phyloP scores from a whole-genome alignment of 2,888 invertebrate species.

The Dryocosmus kuriphilus region DNA sequence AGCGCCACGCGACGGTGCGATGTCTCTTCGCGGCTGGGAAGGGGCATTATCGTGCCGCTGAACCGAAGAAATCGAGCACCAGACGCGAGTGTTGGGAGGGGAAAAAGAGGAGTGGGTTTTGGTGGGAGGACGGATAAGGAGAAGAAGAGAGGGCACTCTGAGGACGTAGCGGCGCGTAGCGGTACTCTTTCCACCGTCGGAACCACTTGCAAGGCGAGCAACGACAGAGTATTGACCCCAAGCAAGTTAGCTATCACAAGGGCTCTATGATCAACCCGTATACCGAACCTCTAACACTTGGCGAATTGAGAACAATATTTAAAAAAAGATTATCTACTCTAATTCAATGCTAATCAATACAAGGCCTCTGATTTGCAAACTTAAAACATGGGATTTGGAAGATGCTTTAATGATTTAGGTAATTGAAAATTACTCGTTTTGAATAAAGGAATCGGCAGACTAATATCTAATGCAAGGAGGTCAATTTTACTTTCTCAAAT shows the following conservation, averaged over 20 bases:
- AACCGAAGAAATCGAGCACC: slow-evolving; percentile 53
- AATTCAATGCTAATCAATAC: not conserved
- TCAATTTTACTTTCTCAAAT: slow-evolving; percentile 73
- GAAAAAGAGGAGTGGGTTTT: slow-evolving; percentile 49
- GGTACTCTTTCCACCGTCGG: slow-evolving; percentile 74
- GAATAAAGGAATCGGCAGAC: not conserved
- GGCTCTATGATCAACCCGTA: slow-evolving; percentile 14
- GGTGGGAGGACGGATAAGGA: slow-evolving; percentile 43
- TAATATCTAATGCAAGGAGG: slow-evolving; percentile 42
- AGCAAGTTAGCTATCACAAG: slow-evolving; percentile 49
- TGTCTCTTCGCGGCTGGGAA: slow-evolving; percentile 35
- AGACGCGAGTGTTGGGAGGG: slow-evolving; percentile 47
- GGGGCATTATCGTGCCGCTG: slow-evolving; percentile 44
- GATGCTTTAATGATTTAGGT: not conserved
- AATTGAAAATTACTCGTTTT: not conserved
- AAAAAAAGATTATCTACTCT: too few species aligned
- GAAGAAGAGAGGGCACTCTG: slow-evolving; percentile 54
- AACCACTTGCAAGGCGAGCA: slow-evolving; percentile 70
- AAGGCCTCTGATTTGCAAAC: not conserved
- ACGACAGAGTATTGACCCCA: slow-evolving; percentile 75
- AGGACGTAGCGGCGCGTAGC: slow-evolving; percentile 74
- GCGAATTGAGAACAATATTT: not conserved
- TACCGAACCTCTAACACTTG: not conserved
- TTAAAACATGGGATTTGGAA: not conserved
- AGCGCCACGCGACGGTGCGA: slow-evolving; percentile 73